These are phyloP conservation scores for Himalopsyche japonica DNA, from an alignment of 2,888 invertebrate genomes.

Conservation along the genomic window DNA sequence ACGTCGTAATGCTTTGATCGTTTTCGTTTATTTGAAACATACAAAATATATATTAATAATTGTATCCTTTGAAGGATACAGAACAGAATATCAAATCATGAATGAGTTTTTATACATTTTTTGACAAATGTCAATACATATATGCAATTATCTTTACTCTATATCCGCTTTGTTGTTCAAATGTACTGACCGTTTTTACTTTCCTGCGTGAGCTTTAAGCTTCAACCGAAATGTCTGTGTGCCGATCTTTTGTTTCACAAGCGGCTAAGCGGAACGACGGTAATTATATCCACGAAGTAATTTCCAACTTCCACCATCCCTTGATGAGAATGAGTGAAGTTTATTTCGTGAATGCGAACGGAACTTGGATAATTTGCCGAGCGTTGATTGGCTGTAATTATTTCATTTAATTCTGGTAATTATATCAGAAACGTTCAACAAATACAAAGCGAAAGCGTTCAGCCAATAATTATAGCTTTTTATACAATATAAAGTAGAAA, in stretches of 20 bases:
- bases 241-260: neutral
- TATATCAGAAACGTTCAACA: conserved; percentile 14
- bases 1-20: too few relatives aligned
- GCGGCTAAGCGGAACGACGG: neutral
- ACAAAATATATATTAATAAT: too few relatives aligned
- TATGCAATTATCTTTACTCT: too few relatives aligned
- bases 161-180: too few relatives aligned
- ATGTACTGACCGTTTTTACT: too few relatives aligned
- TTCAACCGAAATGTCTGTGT: neutral
- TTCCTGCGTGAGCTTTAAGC: neutral
- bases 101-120: too few relatives aligned
- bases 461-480: too few relatives aligned
- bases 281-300: conserved; percentile 29
- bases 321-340: neutral
- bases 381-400: conserved; percentile 31
- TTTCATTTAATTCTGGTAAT: conserved; percentile 29
- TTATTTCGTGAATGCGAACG: neutral
- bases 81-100: too few relatives aligned
- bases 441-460: neutral
- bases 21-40: too few relatives aligned
- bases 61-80: too few relatives aligned
- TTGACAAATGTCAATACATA: too few relatives aligned
- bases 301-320: conserved; percentile 14
- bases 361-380: neutral
- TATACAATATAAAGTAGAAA: too few relatives aligned